Base-by-base conservation (phyloP, 2,797 vertebrate species). In the Momotus momota region DNA sequence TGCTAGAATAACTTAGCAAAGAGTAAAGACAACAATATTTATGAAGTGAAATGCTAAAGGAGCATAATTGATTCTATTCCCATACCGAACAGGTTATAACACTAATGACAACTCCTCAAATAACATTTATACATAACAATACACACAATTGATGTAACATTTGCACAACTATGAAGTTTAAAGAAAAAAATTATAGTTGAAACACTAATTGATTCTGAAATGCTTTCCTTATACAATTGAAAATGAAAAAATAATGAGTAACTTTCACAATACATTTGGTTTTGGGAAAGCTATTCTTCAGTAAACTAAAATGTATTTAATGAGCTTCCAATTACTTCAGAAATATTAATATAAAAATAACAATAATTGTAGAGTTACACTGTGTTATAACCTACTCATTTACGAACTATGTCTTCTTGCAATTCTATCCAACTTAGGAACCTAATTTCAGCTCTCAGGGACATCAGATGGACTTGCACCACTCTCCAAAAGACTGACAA, bases 1-100 rank as follows among this genome's bases (percentile, higher is more conserved):
- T 71, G 80, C n/a, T 96, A 86, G 66, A 84, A 77, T 94, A 86
- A 49, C 96, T 95, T 84, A 94, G 49, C 55, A 80, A 95, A 81
- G 27, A 89, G 87, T 69, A 94, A 93, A 93, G 67, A 84, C n/a
- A 80, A 67, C 40, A 48, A 88, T 95, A 95, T 72, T 87, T 88
- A 77, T 74, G 66, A 33, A 93, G 10, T 35, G 17, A 92, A 90
- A 74, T 18, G 58, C 84, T 91, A 81, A 91, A 93, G 52, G 7
- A 88, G 80, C 12, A 10, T 38, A 86, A 95, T 61, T 79, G 87
- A 81, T 77, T 90, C 58, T 54, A 17, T 41, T 81, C 64, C 33
- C 55, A 45, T 2, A n/a, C 9, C 20, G 64, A 81, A 90, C 65
- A 55, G 41, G 49, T 73, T 91, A 31, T 73, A 93, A 81, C 31